phyloP scores from a whole-genome alignment of 2,113 vertebrate species.

The Plotosus lineatus region DNA sequence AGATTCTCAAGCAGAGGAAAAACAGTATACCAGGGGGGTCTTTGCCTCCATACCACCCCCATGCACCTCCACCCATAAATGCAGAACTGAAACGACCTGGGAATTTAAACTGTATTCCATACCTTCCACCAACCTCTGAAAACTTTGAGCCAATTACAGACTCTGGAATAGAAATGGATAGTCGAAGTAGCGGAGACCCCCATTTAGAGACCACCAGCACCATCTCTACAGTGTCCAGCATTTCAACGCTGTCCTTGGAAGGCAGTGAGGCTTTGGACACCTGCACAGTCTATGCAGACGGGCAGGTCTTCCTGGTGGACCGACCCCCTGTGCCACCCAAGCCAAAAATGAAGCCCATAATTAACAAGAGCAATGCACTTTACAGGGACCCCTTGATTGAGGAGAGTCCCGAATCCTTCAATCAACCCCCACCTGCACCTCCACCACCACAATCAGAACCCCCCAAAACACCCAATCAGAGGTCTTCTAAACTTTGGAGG shows the following conservation, averaged over 20 bases:
- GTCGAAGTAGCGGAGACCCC: slow-evolving; percentile 90
- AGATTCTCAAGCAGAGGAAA: slow-evolving; percentile 80
- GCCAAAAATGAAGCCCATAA: slow-evolving; percentile 92
- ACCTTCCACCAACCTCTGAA: slow-evolving; percentile 82
- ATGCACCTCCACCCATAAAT: slow-evolving; percentile 63
- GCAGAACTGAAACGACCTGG: slow-evolving; percentile 76
- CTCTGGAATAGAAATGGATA: slow-evolving; percentile 92
- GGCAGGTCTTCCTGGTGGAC: slow-evolving; percentile 88
- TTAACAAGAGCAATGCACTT: slow-evolving; percentile 88
- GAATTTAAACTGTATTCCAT: slow-evolving; percentile 84
- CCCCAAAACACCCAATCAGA: slow-evolving; percentile 81
- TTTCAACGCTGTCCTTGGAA: slow-evolving; percentile 96
- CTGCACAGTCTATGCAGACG: slow-evolving; percentile 90
- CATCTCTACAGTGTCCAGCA: slow-evolving; percentile 91
- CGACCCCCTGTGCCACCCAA: slow-evolving; percentile 96
- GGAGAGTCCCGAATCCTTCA: slow-evolving; percentile 84
- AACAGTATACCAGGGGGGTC: slow-evolving; percentile 65
- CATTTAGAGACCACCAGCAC: slow-evolving; percentile 97
- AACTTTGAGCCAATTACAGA: slow-evolving; percentile 83
- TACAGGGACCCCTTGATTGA: slow-evolving; percentile 87
- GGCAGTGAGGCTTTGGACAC: slow-evolving; percentile 88
- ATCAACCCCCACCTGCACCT: slow-evolving; percentile 80
- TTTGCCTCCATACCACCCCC: slow-evolving; percentile 70
- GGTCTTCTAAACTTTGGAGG: slow-evolving; percentile 94
- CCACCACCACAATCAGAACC: slow-evolving; percentile 78